Conservation (phyloP, 1,140 invertebrate genomes). For the Zaprionus davidi region DNA sequence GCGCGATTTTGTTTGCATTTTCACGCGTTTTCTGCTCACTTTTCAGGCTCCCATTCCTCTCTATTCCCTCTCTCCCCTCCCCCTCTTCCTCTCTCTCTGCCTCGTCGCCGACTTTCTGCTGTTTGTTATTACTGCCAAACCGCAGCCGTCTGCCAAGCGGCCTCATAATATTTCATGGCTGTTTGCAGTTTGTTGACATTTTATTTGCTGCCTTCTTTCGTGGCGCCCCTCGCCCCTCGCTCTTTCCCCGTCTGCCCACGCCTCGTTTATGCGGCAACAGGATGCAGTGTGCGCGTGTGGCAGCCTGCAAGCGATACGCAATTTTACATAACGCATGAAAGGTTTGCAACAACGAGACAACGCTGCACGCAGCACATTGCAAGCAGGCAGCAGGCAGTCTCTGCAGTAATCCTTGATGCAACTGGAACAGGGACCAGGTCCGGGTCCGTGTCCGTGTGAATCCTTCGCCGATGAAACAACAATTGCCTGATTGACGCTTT, state of each 20-base stretch:
- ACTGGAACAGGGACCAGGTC: no score
- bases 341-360: background rate
- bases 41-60: background rate
- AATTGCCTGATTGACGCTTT: slow-evolving; percentile 2
- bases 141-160: slow-evolving; percentile 51
- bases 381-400: no score
- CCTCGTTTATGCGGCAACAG: slow-evolving; percentile 60
- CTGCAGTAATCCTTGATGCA: no score
- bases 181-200: slow-evolving; percentile 79
- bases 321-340: slow-evolving; percentile 1
- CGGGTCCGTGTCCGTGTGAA: background rate
- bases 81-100: background rate
- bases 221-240: background rate
- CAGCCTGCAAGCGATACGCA: no score
- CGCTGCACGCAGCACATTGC: background rate
- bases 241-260: slow-evolving; percentile 13
- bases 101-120: slow-evolving; percentile 20
- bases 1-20: slow-evolving; percentile 55
- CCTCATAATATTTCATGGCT: slow-evolving; percentile 79
- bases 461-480: background rate
- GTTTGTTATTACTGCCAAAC: slow-evolving; percentile 47
- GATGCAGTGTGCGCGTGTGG: no score
- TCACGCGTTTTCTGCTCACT: slow-evolving; percentile 39
- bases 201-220: slow-evolving; percentile 32
- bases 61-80: background rate